Conservation (phyloP, 2,888 invertebrate species). For the Phlogophora meticulosa region DNA sequence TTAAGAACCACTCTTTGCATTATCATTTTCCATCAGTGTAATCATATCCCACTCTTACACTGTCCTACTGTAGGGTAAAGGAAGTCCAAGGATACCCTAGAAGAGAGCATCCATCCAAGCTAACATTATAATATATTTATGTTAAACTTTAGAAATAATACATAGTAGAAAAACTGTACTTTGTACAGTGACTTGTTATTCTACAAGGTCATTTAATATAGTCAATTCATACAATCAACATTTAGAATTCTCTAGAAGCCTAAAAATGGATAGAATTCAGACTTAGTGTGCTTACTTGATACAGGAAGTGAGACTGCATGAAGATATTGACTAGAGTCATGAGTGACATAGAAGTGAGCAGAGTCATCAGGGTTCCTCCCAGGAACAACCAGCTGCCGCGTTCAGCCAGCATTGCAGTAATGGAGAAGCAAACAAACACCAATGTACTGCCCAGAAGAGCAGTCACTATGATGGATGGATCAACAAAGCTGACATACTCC, state of each 20-base stretch:
- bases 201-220: conserved; percentile 7
- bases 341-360: conserved; percentile 95
- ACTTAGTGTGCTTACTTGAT: conserved; percentile 91
- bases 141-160: not conserved
- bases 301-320: conserved; percentile 95
- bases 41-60: not conserved
- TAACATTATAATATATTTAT: conserved; percentile 14
- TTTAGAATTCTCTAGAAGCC: too few species aligned
- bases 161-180: conserved; percentile 14
- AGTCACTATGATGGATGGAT: conserved; percentile 97
- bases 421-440: conserved; percentile 97
- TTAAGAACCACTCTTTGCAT: not conserved
- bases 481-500: conserved; percentile 94
- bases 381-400: conserved; percentile 97
- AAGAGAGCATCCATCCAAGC: not conserved
- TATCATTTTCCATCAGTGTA: conserved; percentile 13
- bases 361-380: conserved; percentile 96
- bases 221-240: not conserved
- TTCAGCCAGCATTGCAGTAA: conserved; percentile 96
- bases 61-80: not conserved
- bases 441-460: conserved; percentile 96
- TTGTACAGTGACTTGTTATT: conserved; percentile 42
- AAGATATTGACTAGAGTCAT: conserved; percentile 96
- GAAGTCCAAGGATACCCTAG: not conserved
- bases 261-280: not conserved